phyloP scores from a whole-genome alignment of 2,888 invertebrate genomes.

The Spodoptera exigua region DNA sequence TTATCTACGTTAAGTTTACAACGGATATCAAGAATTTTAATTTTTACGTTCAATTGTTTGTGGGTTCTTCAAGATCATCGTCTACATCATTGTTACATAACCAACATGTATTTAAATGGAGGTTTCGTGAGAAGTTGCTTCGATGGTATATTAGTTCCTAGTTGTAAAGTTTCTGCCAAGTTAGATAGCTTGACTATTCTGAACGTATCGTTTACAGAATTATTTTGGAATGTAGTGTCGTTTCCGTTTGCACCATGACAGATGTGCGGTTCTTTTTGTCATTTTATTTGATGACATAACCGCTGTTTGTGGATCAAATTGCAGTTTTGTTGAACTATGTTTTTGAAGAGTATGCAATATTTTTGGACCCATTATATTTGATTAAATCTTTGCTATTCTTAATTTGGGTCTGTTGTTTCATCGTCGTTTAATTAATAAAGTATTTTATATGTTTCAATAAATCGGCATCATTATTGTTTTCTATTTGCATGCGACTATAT shows the following conservation, averaged over 20 bases:
- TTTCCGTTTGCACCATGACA: slow-evolving; percentile 41
- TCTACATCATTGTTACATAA: slow-evolving; percentile 34
- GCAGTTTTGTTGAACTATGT: slow-evolving; percentile 29
- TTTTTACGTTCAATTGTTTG: slow-evolving; percentile 44
- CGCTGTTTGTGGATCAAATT: slow-evolving; percentile 26
- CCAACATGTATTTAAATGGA: slow-evolving; percentile 20
- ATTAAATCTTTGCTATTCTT: too few species aligned
- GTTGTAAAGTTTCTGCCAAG: slow-evolving; percentile 51
- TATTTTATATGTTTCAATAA: too few species aligned
- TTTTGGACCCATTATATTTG: too few species aligned
- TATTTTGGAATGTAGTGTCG: slow-evolving; percentile 21
- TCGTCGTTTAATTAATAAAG: too few species aligned
- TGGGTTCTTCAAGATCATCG: slow-evolving; percentile 50
- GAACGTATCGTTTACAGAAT: slow-evolving; percentile 29
- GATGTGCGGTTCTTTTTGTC: slow-evolving; percentile 38
- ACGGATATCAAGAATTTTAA: slow-evolving; percentile 31
- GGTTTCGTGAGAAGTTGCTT: slow-evolving; percentile 62
- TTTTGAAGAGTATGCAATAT: slow-evolving; percentile 12
- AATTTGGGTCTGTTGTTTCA: too few species aligned
- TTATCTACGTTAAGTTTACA: slow-evolving; percentile 14
- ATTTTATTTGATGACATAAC: slow-evolving; percentile 42
- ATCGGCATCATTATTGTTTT: too few species aligned
- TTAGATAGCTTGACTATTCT: slow-evolving; percentile 44
- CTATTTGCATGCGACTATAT: too few species aligned
- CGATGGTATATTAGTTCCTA: slow-evolving; percentile 23